Evolutionary conservation across 2,113 vertebrate genomes (phyloP), one percentile per base, ranked within the genome.

Genomic region (Pterocles gutturalis): DNA sequence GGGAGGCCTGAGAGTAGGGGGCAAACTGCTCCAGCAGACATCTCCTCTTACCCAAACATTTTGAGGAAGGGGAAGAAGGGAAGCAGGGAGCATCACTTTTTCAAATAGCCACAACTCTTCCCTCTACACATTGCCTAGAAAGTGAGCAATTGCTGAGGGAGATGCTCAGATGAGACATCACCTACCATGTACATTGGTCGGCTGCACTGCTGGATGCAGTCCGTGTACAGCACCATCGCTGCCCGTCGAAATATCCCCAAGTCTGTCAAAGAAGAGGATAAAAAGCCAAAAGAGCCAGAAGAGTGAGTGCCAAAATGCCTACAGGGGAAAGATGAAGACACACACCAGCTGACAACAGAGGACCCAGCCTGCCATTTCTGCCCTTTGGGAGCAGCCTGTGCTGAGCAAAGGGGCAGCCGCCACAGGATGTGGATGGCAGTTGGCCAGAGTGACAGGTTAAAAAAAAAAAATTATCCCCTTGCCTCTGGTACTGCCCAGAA

Each of bases 161-260:
- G 28, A 12, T 16, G 17, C 76, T 33, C 25, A 70, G 60, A 24
- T 54, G 49, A 64, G 22, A 21, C 54, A 3, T 18, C 81, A 93
- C 98, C 5, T 97, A 99, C 98, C 98, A 98, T 98, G 67, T 99
- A 98, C 95, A 98, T 98, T 8, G 98, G 98, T 38, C 98, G 96
- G 80, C 98, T 98, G 87, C 98, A 98, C 89, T 98, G 98, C 92
- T 98, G 98, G 91, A 98, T 88, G 34, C 97, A 99, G 85, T 99
- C 98, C 0, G 96, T 98, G 96, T 99, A 99, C 48, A 98, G 69
- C 73, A 99, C 98, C 97, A 97, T 96, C 3, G 94, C 89, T 2
- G 97, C 98, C 38, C 98, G 96, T 13, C 93, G 98, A 79, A 98
- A 99, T 17, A 98, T 94, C 36, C 98, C 98, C 86, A 97, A 9